phyloP scores from a whole-genome alignment of 2,797 vertebrate species.

The Sebastes iracundus region DNA sequence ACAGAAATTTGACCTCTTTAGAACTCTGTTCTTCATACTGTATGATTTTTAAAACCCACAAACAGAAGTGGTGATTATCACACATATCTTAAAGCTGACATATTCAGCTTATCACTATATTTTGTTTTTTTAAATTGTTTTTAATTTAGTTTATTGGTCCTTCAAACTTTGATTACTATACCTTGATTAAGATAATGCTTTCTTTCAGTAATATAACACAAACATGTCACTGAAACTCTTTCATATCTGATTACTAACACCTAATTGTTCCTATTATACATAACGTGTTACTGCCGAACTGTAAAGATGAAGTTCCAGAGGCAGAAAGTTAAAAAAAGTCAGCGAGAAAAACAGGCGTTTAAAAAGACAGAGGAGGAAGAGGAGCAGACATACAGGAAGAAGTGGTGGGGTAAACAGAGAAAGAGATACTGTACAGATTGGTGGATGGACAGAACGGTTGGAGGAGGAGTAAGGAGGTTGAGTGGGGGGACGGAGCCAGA shows the following conservation, averaged over 20 bases:
- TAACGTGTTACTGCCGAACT: neutral
- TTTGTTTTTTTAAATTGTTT: neutral
- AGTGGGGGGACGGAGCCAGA: conserved; percentile 70
- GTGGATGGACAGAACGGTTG: conserved; percentile 61
- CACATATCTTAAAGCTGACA: neutral
- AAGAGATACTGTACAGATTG: conserved; percentile 55
- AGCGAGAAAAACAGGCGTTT: neutral
- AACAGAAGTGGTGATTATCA: neutral
- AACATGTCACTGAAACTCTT: neutral
- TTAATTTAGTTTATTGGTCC: neutral
- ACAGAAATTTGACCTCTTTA: neutral
- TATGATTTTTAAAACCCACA: neutral
- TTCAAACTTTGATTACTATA: neutral
- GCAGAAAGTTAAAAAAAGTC: neutral
- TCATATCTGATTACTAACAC: neutral
- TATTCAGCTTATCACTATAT: neutral
- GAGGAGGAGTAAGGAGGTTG: conserved; percentile 56
- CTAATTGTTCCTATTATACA: neutral
- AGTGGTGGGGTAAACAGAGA: conserved; percentile 28
- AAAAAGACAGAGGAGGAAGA: conserved; percentile 15
- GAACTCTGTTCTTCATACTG: neutral
- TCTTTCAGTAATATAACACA: neutral
- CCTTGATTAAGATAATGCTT: neutral
- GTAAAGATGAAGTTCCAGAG: neutral
- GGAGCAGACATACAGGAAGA: conserved; percentile 20